A percentile compares a stretch with the other conserved stretches of the same genome.
Evolutionary conservation across 2,888 invertebrate genomes (phyloP).

Genomic region (Ephialtes manifestator): DNA sequence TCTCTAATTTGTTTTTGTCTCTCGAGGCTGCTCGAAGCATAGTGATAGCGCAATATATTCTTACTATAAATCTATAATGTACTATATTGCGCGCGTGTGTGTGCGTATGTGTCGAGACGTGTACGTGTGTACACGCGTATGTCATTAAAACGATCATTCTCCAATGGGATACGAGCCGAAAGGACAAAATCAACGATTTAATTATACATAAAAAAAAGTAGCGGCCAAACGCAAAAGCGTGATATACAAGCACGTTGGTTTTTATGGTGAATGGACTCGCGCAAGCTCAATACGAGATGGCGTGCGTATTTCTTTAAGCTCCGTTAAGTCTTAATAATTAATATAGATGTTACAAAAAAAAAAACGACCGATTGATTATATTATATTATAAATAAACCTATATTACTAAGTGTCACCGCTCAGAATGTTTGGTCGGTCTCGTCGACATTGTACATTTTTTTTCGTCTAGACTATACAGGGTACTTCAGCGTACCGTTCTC

Average conservation of each 20-base stretch:
- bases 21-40: conserved; percentile 76
- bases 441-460: conserved; percentile 69
- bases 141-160: conserved; percentile 21
- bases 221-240: conserved; percentile 68
- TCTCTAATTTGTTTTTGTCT: conserved; percentile 71
- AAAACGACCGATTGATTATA: conserved; percentile 74
- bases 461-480: conserved; percentile 63
- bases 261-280: conserved; percentile 78
- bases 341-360: conserved; percentile 73
- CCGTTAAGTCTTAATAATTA: conserved; percentile 70
- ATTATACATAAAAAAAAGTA: conserved; percentile 68
- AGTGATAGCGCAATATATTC: conserved; percentile 77
- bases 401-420: conserved; percentile 75
- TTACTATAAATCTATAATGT: conserved; percentile 62
- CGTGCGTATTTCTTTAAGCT: conserved; percentile 62
- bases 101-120: background rate
- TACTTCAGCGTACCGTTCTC: conserved; percentile 73
- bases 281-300: conserved; percentile 52
- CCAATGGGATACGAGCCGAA: conserved; percentile 20
- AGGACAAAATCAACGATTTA: conserved; percentile 62
- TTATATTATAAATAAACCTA: conserved; percentile 73
- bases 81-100: conserved; percentile 10
- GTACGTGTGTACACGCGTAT: conserved; percentile 15
- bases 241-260: conserved; percentile 66
- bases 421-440: conserved; percentile 72